These are phyloP conservation scores for Acronicta alni DNA, from an alignment of 2,888 invertebrate species.

Conservation along the genomic window DNA sequence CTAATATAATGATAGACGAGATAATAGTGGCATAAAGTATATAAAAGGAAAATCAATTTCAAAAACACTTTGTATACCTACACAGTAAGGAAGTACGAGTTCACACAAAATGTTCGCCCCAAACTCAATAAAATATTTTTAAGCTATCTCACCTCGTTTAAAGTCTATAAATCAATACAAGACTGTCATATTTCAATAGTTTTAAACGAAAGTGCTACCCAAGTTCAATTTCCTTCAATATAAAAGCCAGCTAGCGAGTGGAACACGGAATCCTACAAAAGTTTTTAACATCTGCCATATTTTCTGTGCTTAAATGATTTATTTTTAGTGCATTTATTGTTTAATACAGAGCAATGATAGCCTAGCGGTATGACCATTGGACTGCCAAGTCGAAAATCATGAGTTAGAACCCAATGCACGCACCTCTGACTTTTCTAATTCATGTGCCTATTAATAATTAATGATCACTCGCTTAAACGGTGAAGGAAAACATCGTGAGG, in stretches of 20 bases:
- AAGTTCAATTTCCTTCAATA: conserved; percentile 17
- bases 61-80: neutral
- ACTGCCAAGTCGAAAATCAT: too few species aligned
- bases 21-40: neutral
- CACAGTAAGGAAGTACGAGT: neutral
- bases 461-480: too few species aligned
- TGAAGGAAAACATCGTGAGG: too few species aligned
- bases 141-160: neutral
- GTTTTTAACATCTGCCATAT: conserved; percentile 6
- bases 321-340: too few species aligned
- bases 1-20: too few species aligned
- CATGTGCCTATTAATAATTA: too few species aligned
- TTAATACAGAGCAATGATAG: too few species aligned
- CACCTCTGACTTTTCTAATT: too few species aligned
- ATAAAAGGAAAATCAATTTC: neutral
- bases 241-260: neutral
- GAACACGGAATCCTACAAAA: conserved; percentile 16
- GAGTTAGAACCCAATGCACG: too few species aligned
- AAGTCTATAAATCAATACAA: conserved; percentile 11
- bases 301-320: neutral
- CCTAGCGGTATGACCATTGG: too few species aligned
- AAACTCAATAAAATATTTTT: neutral
- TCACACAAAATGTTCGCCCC: conserved; percentile 1
- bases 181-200: conserved; percentile 21
- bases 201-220: conserved; percentile 10